Evolutionary conservation across 2,888 invertebrate genomes (phyloP), one percentile per base, ranked within the genome.

Genomic region (Parasteatoda lunata): DNA sequence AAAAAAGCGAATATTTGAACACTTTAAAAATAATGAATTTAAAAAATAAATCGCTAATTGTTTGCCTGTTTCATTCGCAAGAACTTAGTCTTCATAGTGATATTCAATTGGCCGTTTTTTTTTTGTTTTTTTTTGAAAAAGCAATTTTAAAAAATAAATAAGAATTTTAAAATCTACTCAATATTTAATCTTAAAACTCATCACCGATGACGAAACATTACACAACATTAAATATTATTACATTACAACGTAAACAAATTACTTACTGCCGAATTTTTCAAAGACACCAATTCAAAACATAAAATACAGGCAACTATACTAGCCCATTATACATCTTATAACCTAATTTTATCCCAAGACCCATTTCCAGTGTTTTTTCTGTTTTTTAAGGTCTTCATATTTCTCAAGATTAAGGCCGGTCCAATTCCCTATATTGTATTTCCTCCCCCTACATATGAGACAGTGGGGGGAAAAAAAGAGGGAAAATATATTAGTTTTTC

Each of bases 401-500:
- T 84, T 71, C 77, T 84, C 71, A 66, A 84, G 83, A 84, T 84
- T 84, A 84, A 84, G 83, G 83, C 77, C 71, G 66, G 83, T 77
- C 71, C 83, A 77, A 84, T 84, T 84, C 83, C 77, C 77, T 77
- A 77, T 84, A 84, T 84, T 84, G 83, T 84, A 77, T 77, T 84
- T 15, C 47, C 72, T 70, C 68, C 49, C 81, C 69, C 47, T 48
- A 9, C n/a, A 13, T n/a, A 69, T 45, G 49, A 51, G 64, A 59
- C 48, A 66, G 15, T 8, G 66, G 52, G 59, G 45, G 59, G 75
- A 70, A 72, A 77, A 76, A 82, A 83, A 51, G 77, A 77, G 83
- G 83, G 83, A 84, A 84, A 71, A 84, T 84, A 84, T 84, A 84
- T 84, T 84, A 84, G 83, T 84, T 84, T 84, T 84, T 77, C 77